phyloP scores from a whole-genome alignment of 2,797 vertebrate species.

The Lemur catta region DNA sequence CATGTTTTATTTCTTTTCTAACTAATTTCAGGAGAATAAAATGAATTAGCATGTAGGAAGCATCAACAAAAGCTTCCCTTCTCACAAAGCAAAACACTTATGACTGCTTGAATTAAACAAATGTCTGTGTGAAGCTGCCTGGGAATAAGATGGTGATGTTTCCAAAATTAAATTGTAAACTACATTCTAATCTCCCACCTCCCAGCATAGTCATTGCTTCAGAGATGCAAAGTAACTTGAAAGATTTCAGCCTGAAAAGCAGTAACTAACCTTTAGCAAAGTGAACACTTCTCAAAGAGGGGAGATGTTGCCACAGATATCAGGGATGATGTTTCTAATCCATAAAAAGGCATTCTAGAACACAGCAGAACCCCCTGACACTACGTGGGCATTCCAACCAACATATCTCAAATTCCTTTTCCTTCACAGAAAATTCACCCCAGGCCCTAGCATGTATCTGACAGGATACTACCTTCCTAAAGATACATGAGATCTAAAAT shows the following conservation, averaged over 20 bases:
- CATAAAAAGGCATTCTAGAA: background rate
- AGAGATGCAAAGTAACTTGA: background rate
- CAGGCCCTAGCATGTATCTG: background rate
- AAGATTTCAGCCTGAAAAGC: background rate
- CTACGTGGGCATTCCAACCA: background rate
- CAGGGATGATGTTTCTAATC: background rate
- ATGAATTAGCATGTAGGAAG: background rate
- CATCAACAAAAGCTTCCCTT: constrained; percentile 32
- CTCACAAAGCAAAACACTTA: constrained; percentile 31
- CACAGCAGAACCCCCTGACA: background rate
- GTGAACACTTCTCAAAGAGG: background rate
- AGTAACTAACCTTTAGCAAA: background rate
- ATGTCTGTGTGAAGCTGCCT: background rate
- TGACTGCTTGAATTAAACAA: constrained; percentile 30
- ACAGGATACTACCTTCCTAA: background rate
- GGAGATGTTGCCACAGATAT: background rate
- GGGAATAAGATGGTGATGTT: background rate
- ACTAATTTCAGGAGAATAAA: constrained; percentile 57
- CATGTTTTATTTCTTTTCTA: constrained; percentile 54
- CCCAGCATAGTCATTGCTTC: background rate
- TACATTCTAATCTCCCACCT: background rate
- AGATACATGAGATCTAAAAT: background rate
- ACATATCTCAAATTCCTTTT: background rate
- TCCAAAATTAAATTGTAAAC: constrained; percentile 38
- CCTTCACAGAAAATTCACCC: background rate